These are phyloP conservation scores for Notechis scutatus DNA, from an alignment of 2,113 vertebrate species.

Conservation along the genomic window DNA sequence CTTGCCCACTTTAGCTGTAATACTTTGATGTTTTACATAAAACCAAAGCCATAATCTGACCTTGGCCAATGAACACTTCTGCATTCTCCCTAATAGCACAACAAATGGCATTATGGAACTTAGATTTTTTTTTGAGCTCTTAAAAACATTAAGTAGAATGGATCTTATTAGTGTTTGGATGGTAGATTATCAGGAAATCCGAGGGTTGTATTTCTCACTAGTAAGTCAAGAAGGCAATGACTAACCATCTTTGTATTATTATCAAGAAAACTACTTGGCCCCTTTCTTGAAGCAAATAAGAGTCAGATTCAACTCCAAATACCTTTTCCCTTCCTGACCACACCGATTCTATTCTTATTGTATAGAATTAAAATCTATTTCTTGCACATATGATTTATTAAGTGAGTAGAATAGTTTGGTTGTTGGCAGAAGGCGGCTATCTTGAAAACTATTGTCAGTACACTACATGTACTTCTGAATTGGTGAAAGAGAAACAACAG, in stretches of 20 bases:
- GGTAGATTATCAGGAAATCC: background rate
- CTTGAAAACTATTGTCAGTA: background rate
- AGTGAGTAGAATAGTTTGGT: background rate
- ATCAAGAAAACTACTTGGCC: background rate
- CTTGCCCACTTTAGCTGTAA: background rate
- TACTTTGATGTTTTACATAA: background rate
- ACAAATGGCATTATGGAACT: background rate
- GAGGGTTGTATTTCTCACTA: background rate
- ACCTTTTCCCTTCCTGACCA: background rate
- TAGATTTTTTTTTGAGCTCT: background rate
- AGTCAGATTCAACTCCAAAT: background rate
- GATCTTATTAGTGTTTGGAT: background rate
- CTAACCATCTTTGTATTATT: background rate
- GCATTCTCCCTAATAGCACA: background rate
- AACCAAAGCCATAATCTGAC: background rate
- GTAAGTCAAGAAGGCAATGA: background rate
- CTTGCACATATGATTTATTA: background rate
- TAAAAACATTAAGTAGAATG: background rate
- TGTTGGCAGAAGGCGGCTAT: background rate
- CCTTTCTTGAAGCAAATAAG: background rate
- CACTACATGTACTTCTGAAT: background rate
- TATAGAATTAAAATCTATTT: background rate
- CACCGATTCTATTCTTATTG: background rate
- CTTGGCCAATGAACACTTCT: background rate
- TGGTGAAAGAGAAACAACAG: background rate